These are phyloP conservation scores for Pluvialis apricaria DNA, from an alignment of 2,113 vertebrate genomes.

Conservation along the genomic window DNA sequence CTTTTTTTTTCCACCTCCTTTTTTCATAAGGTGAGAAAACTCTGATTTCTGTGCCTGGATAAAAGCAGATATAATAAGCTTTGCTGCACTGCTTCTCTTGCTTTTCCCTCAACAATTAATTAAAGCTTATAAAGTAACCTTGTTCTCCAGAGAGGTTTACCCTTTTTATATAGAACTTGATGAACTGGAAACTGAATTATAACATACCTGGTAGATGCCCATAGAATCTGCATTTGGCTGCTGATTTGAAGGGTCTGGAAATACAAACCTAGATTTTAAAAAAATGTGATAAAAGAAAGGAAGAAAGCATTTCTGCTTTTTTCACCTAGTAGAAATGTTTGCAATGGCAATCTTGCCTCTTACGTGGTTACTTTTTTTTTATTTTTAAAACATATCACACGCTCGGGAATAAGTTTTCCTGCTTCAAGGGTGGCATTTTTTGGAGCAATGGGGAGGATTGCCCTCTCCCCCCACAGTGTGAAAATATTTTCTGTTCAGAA, in stretches of 20 bases:
- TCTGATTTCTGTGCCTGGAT: background rate
- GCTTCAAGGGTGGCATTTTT: background rate
- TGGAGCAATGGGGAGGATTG: background rate
- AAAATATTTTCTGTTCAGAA: background rate
- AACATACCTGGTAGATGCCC: background rate
- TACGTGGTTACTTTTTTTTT: background rate
- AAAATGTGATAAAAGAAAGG: background rate
- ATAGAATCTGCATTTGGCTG: background rate
- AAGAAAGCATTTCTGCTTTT: background rate
- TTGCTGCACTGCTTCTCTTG: background rate
- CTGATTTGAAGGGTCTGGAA: background rate
- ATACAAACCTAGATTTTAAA: background rate
- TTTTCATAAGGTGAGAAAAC: background rate
- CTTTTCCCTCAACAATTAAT: background rate
- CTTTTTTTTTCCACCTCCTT: accelerated
- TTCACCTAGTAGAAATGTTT: background rate
- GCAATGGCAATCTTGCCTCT: background rate
- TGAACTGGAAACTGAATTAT: background rate
- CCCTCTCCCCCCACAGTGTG: background rate
- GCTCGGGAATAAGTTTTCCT: background rate
- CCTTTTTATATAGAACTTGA: background rate
- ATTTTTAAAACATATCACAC: background rate
- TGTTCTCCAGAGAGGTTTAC: background rate
- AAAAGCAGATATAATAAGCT: background rate
- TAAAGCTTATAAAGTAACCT: background rate